Base-by-base conservation (phyloP, 2,888 invertebrate species). In the Unio pictorum region DNA sequence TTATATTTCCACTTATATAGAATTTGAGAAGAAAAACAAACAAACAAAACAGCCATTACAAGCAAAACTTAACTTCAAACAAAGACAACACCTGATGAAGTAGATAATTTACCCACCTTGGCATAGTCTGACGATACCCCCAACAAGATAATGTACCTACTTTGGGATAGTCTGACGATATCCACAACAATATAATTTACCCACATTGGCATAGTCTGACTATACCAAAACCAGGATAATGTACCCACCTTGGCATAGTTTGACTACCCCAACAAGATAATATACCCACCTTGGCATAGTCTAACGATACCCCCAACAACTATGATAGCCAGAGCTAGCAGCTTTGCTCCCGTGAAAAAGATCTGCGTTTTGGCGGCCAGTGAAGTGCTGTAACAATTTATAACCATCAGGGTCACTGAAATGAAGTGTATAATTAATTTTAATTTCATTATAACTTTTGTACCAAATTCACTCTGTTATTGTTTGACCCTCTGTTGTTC, bases 371-470 rank as follows among this genome's bases (percentile, higher is more conserved):
- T 95, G 73, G 97, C 97, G 17, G 97, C 96, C 89, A 97, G 91
- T 91, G 95, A 95, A 71, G 97, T 97, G 91, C 97, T 97, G 92
- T 95, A 96, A 93, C 97, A 96, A 92, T 98, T 98, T 84, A 98
- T 94, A 88, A 95, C 94, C 87, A 96, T 93, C 88, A 98, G 95
- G 91, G 96, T 94, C 87, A 96, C 96, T 95, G 91, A 55, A 90
- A 90, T 45, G 15, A 45, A 45, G 11, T 45, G 45, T 45, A 45
- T 11, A 45, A 45, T 15, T 45, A 15, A 45, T 11, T 45, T 11
- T 45, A 15, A 45, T 45, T 45, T 45, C 45, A 45, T 3, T 45
- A 11, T 15, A 45, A 45, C 3, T 4, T 45, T 45, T 45, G 15
- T 15, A 45, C 45, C 45, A 45, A 45, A 45, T 45, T 45, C 15